Evolutionary conservation across 2,797 vertebrate genomes (phyloP).

Genomic region (Phrynocephalus guinanensis): DNA sequence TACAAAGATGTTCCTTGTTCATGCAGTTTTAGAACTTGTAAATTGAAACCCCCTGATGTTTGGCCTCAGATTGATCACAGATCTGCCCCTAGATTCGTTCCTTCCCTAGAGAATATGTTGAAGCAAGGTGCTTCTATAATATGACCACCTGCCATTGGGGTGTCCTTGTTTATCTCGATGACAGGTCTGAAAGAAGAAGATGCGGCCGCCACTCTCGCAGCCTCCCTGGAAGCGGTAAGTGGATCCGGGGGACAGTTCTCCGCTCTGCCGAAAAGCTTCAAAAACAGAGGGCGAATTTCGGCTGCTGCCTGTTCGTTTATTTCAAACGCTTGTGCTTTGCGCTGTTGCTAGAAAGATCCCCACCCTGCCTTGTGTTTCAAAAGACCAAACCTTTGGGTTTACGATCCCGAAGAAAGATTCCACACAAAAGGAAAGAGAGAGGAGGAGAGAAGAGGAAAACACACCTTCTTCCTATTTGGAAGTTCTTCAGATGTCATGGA

Average conservation of each 20-base stretch:
- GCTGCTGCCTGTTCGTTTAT: neutral
- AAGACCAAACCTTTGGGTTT: neutral
- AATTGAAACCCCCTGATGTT: neutral
- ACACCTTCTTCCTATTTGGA: neutral
- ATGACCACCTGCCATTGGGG: neutral
- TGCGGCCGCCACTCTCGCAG: constrained; percentile 56
- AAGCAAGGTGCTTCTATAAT: neutral
- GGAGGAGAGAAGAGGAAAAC: neutral
- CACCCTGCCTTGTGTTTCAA: neutral
- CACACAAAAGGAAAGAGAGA: neutral
- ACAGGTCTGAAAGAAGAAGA: constrained; percentile 65
- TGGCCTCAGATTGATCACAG: neutral
- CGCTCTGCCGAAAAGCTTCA: neutral
- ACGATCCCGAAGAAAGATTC: neutral
- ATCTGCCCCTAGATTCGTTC: no score
- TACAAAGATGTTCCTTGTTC: neutral
- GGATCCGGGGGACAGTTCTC: neutral
- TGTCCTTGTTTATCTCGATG: neutral
- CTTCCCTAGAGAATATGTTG: neutral
- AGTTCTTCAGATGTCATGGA: no score
- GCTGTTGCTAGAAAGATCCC: neutral
- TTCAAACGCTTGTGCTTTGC: neutral
- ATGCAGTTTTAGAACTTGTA: neutral
- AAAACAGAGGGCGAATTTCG: no score
- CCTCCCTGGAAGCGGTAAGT: constrained; percentile 51